A percentile compares a stretch with the other conserved stretches of the same genome.
phyloP scores from a whole-genome alignment of 2,888 invertebrate species.

The Laothoe populi region DNA sequence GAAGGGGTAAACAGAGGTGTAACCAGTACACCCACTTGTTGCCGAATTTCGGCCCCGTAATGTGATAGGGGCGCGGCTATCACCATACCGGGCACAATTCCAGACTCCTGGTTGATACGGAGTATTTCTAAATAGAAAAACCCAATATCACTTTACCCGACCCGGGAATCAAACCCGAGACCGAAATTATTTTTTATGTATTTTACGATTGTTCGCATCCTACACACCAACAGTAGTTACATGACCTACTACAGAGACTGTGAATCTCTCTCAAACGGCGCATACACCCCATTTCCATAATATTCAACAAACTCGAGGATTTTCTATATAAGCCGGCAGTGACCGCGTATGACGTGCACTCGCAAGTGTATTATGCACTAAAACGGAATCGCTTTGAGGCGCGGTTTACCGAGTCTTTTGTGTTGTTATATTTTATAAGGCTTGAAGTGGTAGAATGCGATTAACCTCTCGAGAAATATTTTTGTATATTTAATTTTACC shows the following conservation, averaged over 20 bases:
- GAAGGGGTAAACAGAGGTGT: too few relatives aligned
- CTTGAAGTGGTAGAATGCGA: neutral
- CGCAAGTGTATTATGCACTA: constrained; percentile 33
- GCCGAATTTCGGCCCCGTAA: too few relatives aligned
- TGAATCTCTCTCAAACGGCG: neutral
- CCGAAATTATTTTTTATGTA: too few relatives aligned
- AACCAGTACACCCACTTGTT: too few relatives aligned
- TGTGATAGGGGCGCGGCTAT: too few relatives aligned
- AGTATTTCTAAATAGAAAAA: too few relatives aligned
- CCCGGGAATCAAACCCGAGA: too few relatives aligned
- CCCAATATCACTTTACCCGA: too few relatives aligned
- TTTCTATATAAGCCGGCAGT: constrained; percentile 38
- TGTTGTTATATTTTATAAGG: neutral
- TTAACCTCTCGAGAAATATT: neutral
- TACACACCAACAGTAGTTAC: neutral
- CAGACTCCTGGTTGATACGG: too few relatives aligned
- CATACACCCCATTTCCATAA: constrained; percentile 41
- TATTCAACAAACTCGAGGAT: constrained; percentile 41
- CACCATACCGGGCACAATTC: too few relatives aligned
- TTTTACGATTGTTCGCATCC: too few relatives aligned
- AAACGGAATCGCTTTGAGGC: constrained; percentile 36
- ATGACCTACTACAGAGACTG: neutral
- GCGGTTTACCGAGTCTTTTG: constrained; percentile 27
- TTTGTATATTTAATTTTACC: too few relatives aligned
- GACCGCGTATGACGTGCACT: constrained; percentile 25